Evolutionary conservation across 2,888 invertebrate species (phyloP), one percentile per base, ranked within the genome.

Genomic region (Tinea semifulvella): DNA sequence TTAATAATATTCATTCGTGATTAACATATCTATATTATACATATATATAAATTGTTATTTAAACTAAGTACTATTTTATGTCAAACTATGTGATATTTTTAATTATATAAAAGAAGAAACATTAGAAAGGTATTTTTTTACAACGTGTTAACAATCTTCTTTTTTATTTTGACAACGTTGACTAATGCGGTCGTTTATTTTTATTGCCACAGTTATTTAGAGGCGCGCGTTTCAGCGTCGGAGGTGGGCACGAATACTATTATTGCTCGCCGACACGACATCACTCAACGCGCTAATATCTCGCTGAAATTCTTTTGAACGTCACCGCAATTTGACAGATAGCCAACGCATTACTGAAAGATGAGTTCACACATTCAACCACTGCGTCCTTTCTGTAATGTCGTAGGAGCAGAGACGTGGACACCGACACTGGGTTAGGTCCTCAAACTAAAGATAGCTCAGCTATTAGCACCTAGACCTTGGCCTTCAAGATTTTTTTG

Each of bases 131-230:
- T 54, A 52, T 50, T 58, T 54, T 54, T 57, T 58, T 58, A 56
- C 51, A 49, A 51, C 50, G 57, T 61, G 65, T 69, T 68, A 66
- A 70, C 65, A 67, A 66, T 67, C 60, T 56, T 60, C 63, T 66
- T 63, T 68, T 68, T 68, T 76, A 73, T 77, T 79, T 74, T 76
- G 77, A 77, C 79, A 75, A 57, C 61, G 71, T 68, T 77, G 76
- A 79, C 69, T 74, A 76, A 77, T 77, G 72, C 64, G 63, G 60
- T 64, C 73, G 72, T 77, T 79, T 79, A 79, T 75, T 75, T 77
- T 76, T 73, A 75, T 74, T 67, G 65, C 65, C 64, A 63, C 65
- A 71, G 70, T 74, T 73, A 76, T 74, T 61, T 69, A 63, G 61
- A 70, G 67, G 61, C 63, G 65, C 64, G 64, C 69, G 65, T 65